These are phyloP conservation scores for Dasypus novemcinctus DNA, from an alignment of 2,113 vertebrate genomes.

Conservation along the genomic window DNA sequence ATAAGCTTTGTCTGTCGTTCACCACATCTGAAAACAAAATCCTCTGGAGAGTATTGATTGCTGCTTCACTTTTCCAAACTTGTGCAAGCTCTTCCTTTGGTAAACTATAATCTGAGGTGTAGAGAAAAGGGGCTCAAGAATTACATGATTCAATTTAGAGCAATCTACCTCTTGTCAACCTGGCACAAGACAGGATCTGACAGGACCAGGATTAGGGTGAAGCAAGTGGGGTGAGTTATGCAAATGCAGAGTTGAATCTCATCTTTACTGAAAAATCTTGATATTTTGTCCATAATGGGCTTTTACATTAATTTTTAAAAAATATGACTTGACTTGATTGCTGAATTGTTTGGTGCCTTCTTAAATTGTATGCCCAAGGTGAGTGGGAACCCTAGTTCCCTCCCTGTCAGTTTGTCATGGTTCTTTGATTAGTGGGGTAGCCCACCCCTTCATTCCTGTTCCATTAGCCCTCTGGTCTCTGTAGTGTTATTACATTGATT, in stretches of 20 bases:
- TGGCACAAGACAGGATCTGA: background rate
- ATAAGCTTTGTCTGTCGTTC: background rate
- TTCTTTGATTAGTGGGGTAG: background rate
- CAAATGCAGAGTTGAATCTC: background rate
- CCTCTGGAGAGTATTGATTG: background rate
- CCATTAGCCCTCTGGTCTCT: background rate
- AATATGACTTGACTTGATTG: background rate
- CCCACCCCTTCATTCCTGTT: background rate
- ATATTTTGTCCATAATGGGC: background rate
- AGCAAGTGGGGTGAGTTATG: background rate
- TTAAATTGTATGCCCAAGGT: background rate
- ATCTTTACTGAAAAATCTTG: background rate
- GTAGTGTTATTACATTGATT: background rate
- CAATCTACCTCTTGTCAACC: background rate
- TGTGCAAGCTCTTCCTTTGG: background rate
- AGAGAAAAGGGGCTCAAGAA: background rate
- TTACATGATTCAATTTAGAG: background rate
- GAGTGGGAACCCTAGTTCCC: background rate
- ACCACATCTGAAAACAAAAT: background rate
- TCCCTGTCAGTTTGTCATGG: background rate
- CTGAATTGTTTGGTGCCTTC: background rate
- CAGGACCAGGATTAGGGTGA: background rate
- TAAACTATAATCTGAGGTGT: background rate
- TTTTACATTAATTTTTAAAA: background rate
- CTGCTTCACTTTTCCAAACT: background rate